Conservation (phyloP, 2,797 vertebrate genomes). For the Silurus aristotelis region DNA sequence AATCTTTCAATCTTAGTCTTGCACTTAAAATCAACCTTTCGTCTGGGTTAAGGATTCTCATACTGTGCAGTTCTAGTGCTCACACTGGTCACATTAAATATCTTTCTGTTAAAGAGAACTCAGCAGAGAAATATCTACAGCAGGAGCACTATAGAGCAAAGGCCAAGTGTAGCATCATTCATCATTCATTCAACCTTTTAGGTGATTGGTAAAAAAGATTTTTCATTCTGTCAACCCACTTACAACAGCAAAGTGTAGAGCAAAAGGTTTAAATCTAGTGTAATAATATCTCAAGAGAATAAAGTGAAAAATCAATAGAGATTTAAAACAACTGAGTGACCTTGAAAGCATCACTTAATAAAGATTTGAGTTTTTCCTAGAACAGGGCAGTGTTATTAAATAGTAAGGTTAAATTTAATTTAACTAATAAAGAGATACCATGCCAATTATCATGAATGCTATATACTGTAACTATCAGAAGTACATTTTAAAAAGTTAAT, state of each 20-base stretch:
- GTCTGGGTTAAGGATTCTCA: not conserved
- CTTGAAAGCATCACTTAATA: not conserved
- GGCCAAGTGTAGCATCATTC: constrained; percentile 8
- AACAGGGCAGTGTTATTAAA: not conserved
- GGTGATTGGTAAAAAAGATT: constrained; percentile 1
- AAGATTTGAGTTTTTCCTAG: not conserved
- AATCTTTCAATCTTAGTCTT: not conserved
- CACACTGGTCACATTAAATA: not conserved
- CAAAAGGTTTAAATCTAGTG: not conserved
- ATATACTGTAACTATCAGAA: not conserved
- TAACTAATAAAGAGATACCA: not conserved
- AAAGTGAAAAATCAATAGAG: not conserved
- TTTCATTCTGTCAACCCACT: constrained; percentile 10
- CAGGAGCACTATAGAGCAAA: not conserved
- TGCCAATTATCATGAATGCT: not conserved
- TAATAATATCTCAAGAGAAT: not conserved
- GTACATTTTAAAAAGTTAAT: not conserved
- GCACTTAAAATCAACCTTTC: not conserved
- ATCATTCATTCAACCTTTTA: not conserved
- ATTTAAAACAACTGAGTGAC: not conserved
- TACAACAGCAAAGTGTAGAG: not conserved
- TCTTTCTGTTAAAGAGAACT: not conserved
- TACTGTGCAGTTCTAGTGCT: not conserved
- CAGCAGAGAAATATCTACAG: not conserved
- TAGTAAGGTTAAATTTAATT: not conserved